Percentiles rank a stretch among this genome's conserved stretches.
Evolutionary conservation across 2,113 vertebrate species (phyloP).

Genomic region (Myotis brandtii): DNA sequence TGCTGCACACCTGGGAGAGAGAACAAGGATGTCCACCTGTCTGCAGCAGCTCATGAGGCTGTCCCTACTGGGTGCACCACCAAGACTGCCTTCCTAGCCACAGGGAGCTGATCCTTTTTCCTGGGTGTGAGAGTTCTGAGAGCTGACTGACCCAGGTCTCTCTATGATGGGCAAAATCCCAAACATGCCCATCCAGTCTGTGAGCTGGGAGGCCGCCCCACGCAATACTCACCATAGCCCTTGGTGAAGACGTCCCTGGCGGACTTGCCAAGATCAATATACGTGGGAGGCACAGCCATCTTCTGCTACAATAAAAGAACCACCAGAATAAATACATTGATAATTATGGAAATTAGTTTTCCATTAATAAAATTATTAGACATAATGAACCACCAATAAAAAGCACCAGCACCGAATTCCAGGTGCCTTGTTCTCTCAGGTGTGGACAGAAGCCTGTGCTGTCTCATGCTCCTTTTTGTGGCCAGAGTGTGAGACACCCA

Average conservation of each 20-base stretch:
- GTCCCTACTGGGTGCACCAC: background rate
- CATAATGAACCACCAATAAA: slow-evolving; percentile 51
- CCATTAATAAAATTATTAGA: background rate
- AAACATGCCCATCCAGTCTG: background rate
- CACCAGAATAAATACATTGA: background rate
- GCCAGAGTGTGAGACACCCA: background rate
- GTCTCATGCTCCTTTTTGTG: background rate
- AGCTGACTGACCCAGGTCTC: background rate
- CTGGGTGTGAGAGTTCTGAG: background rate
- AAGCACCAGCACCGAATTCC: background rate
- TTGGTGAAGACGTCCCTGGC: slow-evolving; percentile 98
- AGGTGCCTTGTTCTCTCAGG: background rate
- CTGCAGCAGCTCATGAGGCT: background rate
- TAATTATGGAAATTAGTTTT: slow-evolving; percentile 42
- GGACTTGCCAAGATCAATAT: slow-evolving; percentile 95
- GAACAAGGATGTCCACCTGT: background rate
- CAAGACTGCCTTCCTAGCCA: background rate
- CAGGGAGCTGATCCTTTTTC: background rate
- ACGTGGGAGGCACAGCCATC: slow-evolving; percentile 97
- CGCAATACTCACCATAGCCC: slow-evolving; percentile 93
- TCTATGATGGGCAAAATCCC: background rate
- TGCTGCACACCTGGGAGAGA: background rate
- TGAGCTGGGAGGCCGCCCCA: background rate
- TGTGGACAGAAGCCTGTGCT: background rate
- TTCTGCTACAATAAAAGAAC: slow-evolving; percentile 84